Evolutionary conservation across 2,888 invertebrate genomes (phyloP), one percentile per base, ranked within the genome.

Genomic region (Meta bourneti): DNA sequence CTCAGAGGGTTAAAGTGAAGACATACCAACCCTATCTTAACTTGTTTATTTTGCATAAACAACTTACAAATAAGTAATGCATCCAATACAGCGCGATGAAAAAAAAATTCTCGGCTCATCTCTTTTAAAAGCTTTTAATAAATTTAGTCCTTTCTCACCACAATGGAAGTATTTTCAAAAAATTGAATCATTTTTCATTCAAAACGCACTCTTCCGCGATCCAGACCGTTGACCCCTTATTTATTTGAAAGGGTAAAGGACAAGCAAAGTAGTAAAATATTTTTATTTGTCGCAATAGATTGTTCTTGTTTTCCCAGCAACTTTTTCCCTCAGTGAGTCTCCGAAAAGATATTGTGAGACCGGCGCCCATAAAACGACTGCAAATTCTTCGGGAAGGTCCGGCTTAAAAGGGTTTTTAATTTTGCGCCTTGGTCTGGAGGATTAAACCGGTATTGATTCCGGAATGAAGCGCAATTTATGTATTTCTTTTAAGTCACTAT

Each of bases 61-160:
- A 34, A 34, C 34, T 34, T 34, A 34, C 34, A 34, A 4, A 34
- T 34, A 34, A 34, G 34, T 34, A 34, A 34, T 34, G 34, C 34
- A 1, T 34, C 34, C 34, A n/a, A n/a, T n/a, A 34, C 34, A 34
- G 34, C 34, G 34, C 34, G 34, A 34, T 34, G 34, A 34, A 34
- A 34, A 34, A 61, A 61, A 61, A 61, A 16, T 61, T 61, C 61
- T 61, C 61, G 61, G 13, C 16, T 61, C 61, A 61, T 61, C 61
- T 61, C 61, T 61, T 61, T 61, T 61, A 61, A 61, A 61, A 61
- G 61, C 61, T 61, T 61, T 61, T 61, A 61, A 61, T 61, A 61
- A 61, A 61, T 61, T 61, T 61, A 61, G 61, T 16, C 61, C 4
- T 34, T 61, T 61, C 61, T 61, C 9, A 61, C 61, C 61, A 61